phyloP scores from a whole-genome alignment of 2,797 vertebrate species.

The Microctenopoma stevenorrisi region DNA sequence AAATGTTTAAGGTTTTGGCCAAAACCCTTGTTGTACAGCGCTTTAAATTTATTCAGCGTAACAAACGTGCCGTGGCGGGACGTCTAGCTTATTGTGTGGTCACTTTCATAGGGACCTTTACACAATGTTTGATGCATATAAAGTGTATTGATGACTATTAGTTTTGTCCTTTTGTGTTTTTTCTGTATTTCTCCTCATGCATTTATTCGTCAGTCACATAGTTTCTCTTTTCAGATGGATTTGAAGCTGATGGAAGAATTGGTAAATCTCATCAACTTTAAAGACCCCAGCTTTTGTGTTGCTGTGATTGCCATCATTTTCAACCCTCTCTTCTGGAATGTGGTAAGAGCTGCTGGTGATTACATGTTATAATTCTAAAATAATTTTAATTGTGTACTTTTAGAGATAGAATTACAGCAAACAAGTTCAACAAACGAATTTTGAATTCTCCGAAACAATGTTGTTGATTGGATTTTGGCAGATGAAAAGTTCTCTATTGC shows the following conservation, averaged over 20 bases:
- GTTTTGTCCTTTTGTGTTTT: not conserved
- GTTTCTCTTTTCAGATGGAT: slow-evolving; percentile 68
- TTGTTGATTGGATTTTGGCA: not conserved
- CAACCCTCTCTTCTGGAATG: slow-evolving; percentile 78
- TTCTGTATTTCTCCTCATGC: not conserved
- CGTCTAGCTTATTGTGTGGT: too few relatives aligned
- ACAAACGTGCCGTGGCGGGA: too few relatives aligned
- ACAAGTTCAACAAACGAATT: not conserved
- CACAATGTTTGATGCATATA: too few relatives aligned
- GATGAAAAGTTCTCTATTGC: not conserved
- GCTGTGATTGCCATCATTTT: slow-evolving; percentile 73
- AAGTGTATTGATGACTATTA: not conserved
- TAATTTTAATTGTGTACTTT: not conserved
- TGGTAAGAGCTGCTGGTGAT: slow-evolving; percentile 58
- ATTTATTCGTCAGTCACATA: not conserved
- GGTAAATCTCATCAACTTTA: slow-evolving; percentile 42
- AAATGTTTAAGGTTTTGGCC: not conserved
- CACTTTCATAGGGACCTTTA: too few relatives aligned
- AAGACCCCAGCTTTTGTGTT: slow-evolving; percentile 60
- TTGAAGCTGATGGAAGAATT: slow-evolving; percentile 45
- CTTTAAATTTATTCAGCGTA: too few relatives aligned
- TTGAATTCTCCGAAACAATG: not conserved
- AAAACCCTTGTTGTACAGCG: too few relatives aligned
- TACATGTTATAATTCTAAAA: not conserved
- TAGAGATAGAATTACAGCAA: too few relatives aligned